Evolutionary conservation across 2,113 vertebrate genomes (phyloP).

Genomic region (Trichomycterus rosablanca): DNA sequence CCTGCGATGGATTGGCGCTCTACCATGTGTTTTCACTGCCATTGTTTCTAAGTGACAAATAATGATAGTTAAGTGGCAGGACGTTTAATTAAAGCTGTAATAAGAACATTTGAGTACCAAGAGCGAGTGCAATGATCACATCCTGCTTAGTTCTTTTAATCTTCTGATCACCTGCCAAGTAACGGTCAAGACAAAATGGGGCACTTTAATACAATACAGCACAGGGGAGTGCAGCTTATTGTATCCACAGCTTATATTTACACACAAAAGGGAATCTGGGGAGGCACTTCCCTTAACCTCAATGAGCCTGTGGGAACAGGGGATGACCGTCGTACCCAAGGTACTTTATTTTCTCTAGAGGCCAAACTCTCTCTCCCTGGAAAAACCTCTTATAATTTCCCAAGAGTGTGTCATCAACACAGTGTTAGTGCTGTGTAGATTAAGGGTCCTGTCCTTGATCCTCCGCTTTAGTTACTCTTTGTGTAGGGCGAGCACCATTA

Average conservation of each 20-base stretch:
- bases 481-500: too few species aligned
- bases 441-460: too few species aligned
- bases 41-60: too few species aligned
- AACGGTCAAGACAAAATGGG: slow-evolving; percentile 26
- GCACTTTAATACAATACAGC: slow-evolving; percentile 42
- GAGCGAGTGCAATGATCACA: too few species aligned
- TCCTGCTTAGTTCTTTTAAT: slow-evolving; percentile 44
- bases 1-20: too few species aligned
- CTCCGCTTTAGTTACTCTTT: too few species aligned
- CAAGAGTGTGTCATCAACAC: neutral
- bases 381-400: neutral
- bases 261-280: slow-evolving; percentile 28
- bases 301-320: slow-evolving; percentile 38
- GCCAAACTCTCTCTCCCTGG: neutral
- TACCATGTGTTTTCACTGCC: too few species aligned
- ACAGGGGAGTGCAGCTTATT: slow-evolving; percentile 29
- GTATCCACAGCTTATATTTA: slow-evolving; percentile 24
- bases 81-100: too few species aligned
- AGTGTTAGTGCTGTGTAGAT: too few species aligned
- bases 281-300: slow-evolving; percentile 38
- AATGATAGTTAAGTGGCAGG: too few species aligned
- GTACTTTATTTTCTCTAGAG: slow-evolving; percentile 29
- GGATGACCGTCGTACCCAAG: slow-evolving; percentile 29
- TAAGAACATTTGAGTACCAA: too few species aligned
- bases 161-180: slow-evolving; percentile 29